A percentile compares a stretch with the other conserved stretches of the same genome.
phyloP scores from a whole-genome alignment of 2,113 vertebrate species.

The Oceanites oceanicus region DNA sequence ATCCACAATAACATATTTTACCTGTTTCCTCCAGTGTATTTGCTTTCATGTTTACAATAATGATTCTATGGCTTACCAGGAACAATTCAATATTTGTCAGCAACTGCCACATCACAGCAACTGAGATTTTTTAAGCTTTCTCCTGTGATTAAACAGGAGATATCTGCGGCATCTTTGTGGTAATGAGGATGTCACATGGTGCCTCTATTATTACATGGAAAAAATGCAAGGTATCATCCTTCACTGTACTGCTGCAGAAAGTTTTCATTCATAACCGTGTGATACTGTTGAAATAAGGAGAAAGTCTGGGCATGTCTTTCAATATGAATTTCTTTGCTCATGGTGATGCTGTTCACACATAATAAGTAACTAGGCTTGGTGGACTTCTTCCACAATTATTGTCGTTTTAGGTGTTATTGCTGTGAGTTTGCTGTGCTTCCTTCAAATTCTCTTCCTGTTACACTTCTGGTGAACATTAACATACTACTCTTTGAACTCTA shows the following conservation, averaged over 20 bases:
- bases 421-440: background rate
- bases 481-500: background rate
- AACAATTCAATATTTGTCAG: background rate
- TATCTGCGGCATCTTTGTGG: background rate
- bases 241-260: background rate
- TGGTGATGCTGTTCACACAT: background rate
- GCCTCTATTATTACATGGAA: background rate
- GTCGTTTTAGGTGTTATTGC: background rate
- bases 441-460: background rate
- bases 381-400: background rate
- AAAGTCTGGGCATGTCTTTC: background rate
- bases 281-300: background rate
- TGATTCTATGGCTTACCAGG: background rate
- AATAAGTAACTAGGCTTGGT: background rate
- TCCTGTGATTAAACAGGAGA: background rate
- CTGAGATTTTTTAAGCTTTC: background rate
- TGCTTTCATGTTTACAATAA: background rate
- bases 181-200: background rate
- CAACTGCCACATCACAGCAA: background rate
- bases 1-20: background rate
- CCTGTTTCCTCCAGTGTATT: background rate
- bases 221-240: background rate
- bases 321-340: background rate
- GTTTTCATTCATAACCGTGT: background rate
- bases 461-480: background rate